phyloP scores from a whole-genome alignment of 2,797 vertebrate genomes.

The Orestias chungarensis region DNA sequence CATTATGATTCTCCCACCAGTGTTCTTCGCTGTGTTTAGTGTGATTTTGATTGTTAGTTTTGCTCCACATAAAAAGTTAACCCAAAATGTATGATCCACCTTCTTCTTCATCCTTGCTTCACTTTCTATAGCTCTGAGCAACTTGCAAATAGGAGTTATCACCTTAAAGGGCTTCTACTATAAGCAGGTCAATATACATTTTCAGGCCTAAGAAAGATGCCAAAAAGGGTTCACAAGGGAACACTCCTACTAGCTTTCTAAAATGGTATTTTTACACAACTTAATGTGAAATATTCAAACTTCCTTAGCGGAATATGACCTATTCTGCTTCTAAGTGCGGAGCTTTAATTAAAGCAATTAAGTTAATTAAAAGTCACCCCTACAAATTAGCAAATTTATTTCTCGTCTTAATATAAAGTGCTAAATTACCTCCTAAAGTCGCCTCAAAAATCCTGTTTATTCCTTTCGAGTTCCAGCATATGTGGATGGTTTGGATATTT shows the following conservation, averaged over 20 bases:
- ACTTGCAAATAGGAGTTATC: neutral
- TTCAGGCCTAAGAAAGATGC: neutral
- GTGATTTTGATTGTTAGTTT: neutral
- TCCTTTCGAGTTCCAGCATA: neutral
- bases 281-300: conserved; percentile 16
- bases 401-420: neutral
- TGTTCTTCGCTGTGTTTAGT: neutral
- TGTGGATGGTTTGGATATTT: neutral
- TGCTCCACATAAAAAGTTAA: too few species aligned
- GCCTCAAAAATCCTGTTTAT: conserved; percentile 6
- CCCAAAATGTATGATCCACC: too few species aligned
- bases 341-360: conserved; percentile 24
- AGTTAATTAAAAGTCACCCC: conserved; percentile 19
- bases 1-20: neutral
- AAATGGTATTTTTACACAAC: neutral
- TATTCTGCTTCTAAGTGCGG: neutral
- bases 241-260: neutral
- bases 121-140: neutral
- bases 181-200: neutral
- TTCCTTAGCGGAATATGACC: conserved; percentile 15
- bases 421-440: conserved; percentile 11
- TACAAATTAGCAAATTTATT: neutral
- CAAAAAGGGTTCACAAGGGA: conserved; percentile 2
- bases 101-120: neutral
- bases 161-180: too few species aligned